A percentile compares a stretch with the other conserved stretches of the same genome.
Conservation (phyloP, 2,888 invertebrate genomes). For the Nemotelus pantherinus region DNA sequence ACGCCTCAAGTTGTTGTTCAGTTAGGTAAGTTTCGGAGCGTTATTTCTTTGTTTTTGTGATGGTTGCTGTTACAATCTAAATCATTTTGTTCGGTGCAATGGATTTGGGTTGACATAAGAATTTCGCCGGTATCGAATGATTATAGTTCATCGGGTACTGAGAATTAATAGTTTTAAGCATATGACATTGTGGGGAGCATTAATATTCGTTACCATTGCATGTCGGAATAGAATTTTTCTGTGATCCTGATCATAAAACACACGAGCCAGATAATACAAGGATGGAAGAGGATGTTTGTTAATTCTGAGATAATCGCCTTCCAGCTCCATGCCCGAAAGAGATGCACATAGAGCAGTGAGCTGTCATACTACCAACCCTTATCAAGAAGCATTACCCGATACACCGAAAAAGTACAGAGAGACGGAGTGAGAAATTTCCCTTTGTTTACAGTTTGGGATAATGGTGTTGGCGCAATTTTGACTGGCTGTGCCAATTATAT, state of each 20-base stretch:
- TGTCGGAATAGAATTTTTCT: no score
- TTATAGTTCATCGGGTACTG: background rate
- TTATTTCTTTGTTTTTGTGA: background rate
- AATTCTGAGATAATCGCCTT: background rate
- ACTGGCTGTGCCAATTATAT: background rate
- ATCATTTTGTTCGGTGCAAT: background rate
- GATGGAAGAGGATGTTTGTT: conserved; percentile 11
- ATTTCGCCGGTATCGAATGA: background rate
- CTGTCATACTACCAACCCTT: conserved; percentile 1
- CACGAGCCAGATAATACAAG: background rate
- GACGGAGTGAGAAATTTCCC: conserved; percentile 24
- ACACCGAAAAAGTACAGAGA: background rate
- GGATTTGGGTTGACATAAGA: background rate
- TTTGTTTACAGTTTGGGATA: conserved; percentile 21
- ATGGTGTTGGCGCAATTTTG: background rate
- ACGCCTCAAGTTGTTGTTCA: conserved; percentile 47
- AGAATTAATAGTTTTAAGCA: no score
- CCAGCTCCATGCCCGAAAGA: background rate
- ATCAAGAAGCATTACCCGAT: conserved; percentile 18
- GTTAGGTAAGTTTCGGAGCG: conserved; percentile 46
- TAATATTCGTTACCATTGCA: no score
- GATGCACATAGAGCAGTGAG: background rate
- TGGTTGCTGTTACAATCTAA: no score
- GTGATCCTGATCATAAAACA: background rate
- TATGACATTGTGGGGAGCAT: no score